Evolutionary conservation across 2,797 vertebrate species (phyloP).

Genomic region (Danio aesculapii): DNA sequence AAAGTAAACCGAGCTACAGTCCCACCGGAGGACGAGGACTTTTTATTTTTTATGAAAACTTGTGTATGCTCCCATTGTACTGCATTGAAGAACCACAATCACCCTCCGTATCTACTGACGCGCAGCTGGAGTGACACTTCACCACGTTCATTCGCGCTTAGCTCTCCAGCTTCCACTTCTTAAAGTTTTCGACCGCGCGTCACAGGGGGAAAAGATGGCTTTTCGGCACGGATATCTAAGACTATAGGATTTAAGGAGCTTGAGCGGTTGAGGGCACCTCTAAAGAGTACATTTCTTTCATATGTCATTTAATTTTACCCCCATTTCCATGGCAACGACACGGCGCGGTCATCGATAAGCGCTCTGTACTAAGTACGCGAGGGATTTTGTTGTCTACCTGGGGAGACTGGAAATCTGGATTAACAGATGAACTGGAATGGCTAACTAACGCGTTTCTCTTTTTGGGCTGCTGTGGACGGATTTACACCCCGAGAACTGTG

Average conservation of each 20-base stretch:
- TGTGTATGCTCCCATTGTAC: constrained; percentile 3
- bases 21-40: neutral
- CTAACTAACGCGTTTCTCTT: constrained; percentile 60
- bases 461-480: constrained; percentile 38
- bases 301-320: constrained; percentile 11
- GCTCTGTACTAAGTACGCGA: constrained; percentile 36
- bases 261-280: neutral
- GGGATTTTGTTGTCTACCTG: constrained; percentile 63
- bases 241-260: neutral
- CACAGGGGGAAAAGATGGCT: neutral
- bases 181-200: constrained; percentile 41
- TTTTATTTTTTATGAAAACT: neutral
- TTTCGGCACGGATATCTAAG: constrained; percentile 21
- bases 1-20: neutral
- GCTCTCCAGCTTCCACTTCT: constrained; percentile 28
- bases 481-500: constrained; percentile 49
- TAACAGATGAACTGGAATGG: constrained; percentile 73
- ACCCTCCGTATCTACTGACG: constrained; percentile 11
- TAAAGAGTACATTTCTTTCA: constrained; percentile 12
- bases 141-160: neutral
- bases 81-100: constrained; percentile 4
- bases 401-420: constrained; percentile 72
- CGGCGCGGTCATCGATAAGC: constrained; percentile 23
- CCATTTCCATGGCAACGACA: constrained; percentile 23
- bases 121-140: constrained; percentile 34